These are phyloP conservation scores for Zaprionus nigranus DNA, from an alignment of 1,140 invertebrate genomes.

Conservation along the genomic window DNA sequence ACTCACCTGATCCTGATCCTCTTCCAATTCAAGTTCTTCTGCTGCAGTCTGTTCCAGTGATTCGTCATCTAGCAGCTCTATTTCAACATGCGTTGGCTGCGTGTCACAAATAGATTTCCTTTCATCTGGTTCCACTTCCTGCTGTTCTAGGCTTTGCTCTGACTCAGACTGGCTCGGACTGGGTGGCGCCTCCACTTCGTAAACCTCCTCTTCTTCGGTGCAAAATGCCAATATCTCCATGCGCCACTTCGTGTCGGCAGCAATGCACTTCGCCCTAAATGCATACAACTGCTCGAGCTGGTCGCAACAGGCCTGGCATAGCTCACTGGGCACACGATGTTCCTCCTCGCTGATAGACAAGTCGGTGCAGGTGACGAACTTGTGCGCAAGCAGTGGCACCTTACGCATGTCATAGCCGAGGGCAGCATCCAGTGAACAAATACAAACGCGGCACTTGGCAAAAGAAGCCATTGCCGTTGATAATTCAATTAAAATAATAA, in stretches of 20 bases:
- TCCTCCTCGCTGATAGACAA: constrained; percentile 32
- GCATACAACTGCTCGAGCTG: constrained; percentile 53
- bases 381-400: constrained; percentile 42
- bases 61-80: background rate
- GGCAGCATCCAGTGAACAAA: constrained; percentile 18
- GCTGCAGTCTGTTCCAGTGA: background rate
- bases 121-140: too few species aligned
- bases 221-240: constrained; percentile 28
- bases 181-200: background rate
- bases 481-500: constrained; percentile 1
- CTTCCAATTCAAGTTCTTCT: background rate
- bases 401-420: constrained; percentile 42
- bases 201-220: constrained; percentile 16
- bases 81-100: background rate
- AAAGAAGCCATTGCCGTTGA: constrained; percentile 26
- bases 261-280: constrained; percentile 62
- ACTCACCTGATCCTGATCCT: constrained; percentile 9
- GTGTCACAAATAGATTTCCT: background rate
- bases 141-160: background rate
- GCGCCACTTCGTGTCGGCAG: constrained; percentile 48
- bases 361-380: constrained; percentile 58
- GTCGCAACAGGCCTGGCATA: constrained; percentile 60
- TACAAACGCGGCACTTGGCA: constrained; percentile 57
- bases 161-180: background rate
- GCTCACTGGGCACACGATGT: constrained; percentile 36